A percentile compares a stretch with the other conserved stretches of the same genome.
Conservation (phyloP, 2,113 vertebrate genomes). For the Sitta europaea region DNA sequence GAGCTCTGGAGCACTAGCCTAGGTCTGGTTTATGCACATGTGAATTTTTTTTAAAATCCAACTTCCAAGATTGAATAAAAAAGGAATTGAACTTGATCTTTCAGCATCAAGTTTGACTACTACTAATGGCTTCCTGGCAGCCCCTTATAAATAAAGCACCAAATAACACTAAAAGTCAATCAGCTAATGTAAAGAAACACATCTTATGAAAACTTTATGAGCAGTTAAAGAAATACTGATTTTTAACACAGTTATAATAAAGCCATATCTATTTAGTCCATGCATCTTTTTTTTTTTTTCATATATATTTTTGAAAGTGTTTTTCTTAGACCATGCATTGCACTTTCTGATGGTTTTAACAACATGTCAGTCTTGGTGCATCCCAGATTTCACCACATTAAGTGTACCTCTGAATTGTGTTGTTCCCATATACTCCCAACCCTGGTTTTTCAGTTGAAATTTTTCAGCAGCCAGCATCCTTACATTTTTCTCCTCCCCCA, state of each 20-base stretch:
- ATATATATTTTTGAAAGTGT: not conserved
- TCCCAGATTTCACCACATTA: not conserved
- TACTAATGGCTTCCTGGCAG: not conserved
- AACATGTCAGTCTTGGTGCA: not conserved
- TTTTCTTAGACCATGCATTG: not conserved
- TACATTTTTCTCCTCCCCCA: not conserved
- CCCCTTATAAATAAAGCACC: not conserved
- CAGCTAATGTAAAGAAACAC: not conserved
- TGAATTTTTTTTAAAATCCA: not conserved
- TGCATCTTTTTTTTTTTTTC: not conserved
- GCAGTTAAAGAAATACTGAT: not conserved
- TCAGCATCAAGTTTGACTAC: not conserved
- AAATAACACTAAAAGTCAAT: not conserved
- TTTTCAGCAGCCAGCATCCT: not conserved
- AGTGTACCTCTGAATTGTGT: not conserved
- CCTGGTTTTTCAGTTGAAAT: not conserved
- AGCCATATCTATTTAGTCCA: not conserved
- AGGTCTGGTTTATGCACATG: not conserved
- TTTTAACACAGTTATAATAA: not conserved
- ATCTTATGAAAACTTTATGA: not conserved
- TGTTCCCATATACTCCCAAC: not conserved
- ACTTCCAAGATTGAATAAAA: not conserved
- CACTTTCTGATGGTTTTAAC: not conserved
- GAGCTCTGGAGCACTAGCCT: not conserved
- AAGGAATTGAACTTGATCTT: conserved; percentile 19